A percentile compares a stretch with the other conserved stretches of the same genome.
Evolutionary conservation across 1,140 invertebrate genomes (phyloP).

Genomic region (Brachionus rubens): DNA sequence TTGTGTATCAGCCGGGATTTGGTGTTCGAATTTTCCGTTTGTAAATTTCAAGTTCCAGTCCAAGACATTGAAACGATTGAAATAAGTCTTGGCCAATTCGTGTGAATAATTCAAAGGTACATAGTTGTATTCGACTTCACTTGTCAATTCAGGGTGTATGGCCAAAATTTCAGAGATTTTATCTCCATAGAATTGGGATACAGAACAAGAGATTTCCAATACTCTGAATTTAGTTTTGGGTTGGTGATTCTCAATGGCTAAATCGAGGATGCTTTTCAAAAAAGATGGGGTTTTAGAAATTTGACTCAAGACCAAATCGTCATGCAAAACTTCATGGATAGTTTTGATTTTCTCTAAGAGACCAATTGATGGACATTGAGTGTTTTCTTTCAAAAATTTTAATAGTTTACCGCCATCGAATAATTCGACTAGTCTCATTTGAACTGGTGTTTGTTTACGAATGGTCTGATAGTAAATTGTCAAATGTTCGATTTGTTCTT

Average conservation of each 20-base stretch:
- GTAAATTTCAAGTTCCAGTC: slow-evolving; percentile 9
- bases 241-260: neutral
- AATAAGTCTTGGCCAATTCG: neutral
- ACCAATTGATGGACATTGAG: neutral
- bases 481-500: neutral
- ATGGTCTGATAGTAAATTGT: neutral
- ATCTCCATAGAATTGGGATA: neutral
- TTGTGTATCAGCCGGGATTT: neutral
- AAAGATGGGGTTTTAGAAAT: neutral
- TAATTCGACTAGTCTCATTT: neutral
- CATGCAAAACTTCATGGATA: neutral
- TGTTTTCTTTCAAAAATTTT: neutral
- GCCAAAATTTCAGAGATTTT: neutral
- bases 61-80: neutral
- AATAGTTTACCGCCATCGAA: neutral
- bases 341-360: neutral
- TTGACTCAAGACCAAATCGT: neutral
- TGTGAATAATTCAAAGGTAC: neutral
- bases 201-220: neutral
- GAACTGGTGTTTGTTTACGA: neutral
- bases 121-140: neutral
- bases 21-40: neutral
- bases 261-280: neutral
- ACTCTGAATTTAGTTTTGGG: neutral
- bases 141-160: neutral